A percentile compares a stretch with the other conserved stretches of the same genome.
Conservation (phyloP, 2,888 invertebrate genomes). For the Cabera pusaria region DNA sequence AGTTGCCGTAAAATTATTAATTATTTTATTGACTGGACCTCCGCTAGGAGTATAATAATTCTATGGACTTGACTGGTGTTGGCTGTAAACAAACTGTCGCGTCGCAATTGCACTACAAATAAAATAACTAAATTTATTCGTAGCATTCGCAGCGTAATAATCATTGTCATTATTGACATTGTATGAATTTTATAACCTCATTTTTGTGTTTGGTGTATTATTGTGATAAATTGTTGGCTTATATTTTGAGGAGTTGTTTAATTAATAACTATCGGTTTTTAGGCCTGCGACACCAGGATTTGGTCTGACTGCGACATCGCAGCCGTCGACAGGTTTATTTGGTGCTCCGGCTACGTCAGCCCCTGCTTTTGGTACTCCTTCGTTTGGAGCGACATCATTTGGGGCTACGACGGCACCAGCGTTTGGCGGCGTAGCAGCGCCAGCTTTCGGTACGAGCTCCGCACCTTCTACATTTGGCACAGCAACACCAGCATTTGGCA, state of each 20-base stretch:
- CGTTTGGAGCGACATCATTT: slow-evolving; percentile 43
- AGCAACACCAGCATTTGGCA: slow-evolving; percentile 35
- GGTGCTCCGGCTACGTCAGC: slow-evolving; percentile 54
- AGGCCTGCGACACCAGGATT: slow-evolving; percentile 67
- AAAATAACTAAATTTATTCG: not conserved
- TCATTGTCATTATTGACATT: not conserved
- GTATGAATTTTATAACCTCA: slow-evolving; percentile 34
- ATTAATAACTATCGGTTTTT: no score
- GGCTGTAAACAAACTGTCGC: no score
- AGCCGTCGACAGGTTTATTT: slow-evolving; percentile 62
- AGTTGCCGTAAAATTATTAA: no score
- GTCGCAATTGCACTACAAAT: no score
- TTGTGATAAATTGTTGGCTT: slow-evolving; percentile 6
- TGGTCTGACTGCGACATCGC: slow-evolving; percentile 54
- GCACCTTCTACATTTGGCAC: slow-evolving; percentile 44
- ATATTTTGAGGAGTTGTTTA: no score
- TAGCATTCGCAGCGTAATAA: not conserved
- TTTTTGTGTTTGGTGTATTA: slow-evolving; percentile 15
- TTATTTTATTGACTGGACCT: no score
- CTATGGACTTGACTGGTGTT: no score
- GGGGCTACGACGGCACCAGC: slow-evolving; percentile 37
- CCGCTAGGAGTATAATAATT: no score
- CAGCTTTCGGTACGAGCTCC: slow-evolving; percentile 50
- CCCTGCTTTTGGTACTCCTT: slow-evolving; percentile 38
- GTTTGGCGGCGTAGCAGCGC: slow-evolving; percentile 18